Conservation (phyloP, 2,797 vertebrate genomes). For the Huso huso region DNA sequence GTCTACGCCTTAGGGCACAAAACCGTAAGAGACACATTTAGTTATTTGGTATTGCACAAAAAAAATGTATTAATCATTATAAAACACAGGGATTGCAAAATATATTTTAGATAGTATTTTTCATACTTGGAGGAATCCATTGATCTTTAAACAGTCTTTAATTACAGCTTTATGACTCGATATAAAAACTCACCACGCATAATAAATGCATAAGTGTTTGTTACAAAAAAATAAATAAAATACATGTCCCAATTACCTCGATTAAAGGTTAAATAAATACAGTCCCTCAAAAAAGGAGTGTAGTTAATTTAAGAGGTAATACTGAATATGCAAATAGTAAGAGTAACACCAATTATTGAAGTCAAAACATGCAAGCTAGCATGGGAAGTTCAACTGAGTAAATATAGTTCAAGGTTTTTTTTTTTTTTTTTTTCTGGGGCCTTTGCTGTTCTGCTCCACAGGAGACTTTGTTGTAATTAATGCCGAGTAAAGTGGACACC, state of each 20-base stretch:
- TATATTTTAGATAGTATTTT: too few relatives aligned
- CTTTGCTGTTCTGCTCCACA: conserved; percentile 56
- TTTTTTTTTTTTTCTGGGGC: conserved; percentile 28
- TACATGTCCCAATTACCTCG: too few relatives aligned
- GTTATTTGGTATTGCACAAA: conserved; percentile 58
- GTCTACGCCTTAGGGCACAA: conserved; percentile 58
- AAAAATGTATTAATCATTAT: too few relatives aligned
- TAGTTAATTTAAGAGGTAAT: not conserved
- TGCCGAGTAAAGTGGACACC: conserved; percentile 56
- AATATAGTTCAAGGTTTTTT: conserved; percentile 13
- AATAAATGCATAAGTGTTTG: too few relatives aligned
- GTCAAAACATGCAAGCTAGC: conserved; percentile 9
- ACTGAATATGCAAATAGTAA: conserved; percentile 4
- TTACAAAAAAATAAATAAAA: too few relatives aligned
- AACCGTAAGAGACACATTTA: conserved; percentile 63
- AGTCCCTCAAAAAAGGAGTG: too few relatives aligned
- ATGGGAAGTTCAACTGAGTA: conserved; percentile 18
- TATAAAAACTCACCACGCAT: too few relatives aligned
- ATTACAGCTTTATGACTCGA: too few relatives aligned
- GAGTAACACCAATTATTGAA: conserved; percentile 8
- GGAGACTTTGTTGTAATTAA: conserved; percentile 74
- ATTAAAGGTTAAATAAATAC: too few relatives aligned
- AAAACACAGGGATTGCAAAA: too few relatives aligned
- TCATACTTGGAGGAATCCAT: too few relatives aligned
- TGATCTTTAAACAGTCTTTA: too few relatives aligned